These are phyloP conservation scores for Acanthornis magna DNA, from an alignment of 2,797 vertebrate species.

Conservation along the genomic window DNA sequence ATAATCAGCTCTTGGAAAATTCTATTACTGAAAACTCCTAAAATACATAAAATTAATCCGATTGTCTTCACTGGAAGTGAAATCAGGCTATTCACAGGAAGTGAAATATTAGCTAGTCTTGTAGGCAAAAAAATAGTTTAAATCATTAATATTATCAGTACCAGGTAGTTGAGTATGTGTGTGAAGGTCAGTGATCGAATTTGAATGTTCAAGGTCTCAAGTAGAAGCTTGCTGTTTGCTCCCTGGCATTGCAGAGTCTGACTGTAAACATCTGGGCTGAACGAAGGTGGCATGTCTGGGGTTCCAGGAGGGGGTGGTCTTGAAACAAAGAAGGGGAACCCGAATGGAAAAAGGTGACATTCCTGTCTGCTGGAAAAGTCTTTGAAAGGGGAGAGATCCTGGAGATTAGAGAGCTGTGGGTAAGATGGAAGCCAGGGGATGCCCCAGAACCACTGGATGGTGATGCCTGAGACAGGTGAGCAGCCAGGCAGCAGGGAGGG, in stretches of 20 bases:
- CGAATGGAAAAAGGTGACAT: fast-evolving
- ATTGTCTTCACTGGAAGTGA: not conserved
- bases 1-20: not conserved
- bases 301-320: not conserved
- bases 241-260: not conserved
- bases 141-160: not conserved
- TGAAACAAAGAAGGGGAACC: not conserved
- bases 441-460: not conserved
- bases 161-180: not conserved
- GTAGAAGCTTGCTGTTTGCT: not conserved
- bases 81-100: not conserved
- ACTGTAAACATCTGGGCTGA: not conserved
- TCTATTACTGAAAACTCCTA: not conserved
- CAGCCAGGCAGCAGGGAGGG: not conserved
- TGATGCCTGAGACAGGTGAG: not conserved
- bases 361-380: not conserved
- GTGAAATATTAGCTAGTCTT: not conserved
- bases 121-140: not conserved
- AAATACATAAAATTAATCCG: not conserved
- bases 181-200: not conserved
- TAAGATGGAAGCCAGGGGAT: not conserved
- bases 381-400: not conserved
- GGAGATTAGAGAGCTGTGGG: not conserved
- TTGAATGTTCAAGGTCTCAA: not conserved
- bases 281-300: not conserved